Evolutionary conservation across 2,113 vertebrate species (phyloP).

Genomic region (Laticauda colubrina): DNA sequence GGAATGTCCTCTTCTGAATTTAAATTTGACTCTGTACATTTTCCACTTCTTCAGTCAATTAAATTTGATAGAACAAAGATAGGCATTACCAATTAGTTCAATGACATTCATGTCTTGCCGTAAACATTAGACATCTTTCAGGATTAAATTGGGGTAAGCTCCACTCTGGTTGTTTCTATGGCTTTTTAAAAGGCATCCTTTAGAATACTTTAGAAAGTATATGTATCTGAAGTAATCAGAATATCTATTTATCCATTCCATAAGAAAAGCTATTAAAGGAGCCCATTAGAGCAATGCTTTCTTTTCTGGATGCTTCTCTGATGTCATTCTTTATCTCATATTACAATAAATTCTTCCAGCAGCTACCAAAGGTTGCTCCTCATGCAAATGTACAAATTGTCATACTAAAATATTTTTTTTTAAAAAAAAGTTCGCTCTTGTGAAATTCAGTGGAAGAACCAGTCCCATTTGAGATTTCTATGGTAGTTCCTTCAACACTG

Average conservation of each 20-base stretch:
- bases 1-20: neutral
- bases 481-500: neutral
- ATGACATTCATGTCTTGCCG: neutral
- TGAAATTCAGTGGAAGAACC: neutral
- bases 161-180: neutral
- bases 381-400: neutral
- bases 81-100: neutral
- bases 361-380: neutral
- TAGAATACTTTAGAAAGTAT: neutral
- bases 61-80: neutral
- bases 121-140: neutral
- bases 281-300: neutral
- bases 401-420: neutral
- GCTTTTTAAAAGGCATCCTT: neutral
- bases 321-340: neutral
- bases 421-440: neutral
- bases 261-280: neutral
- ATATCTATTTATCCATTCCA: neutral
- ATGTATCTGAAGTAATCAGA: neutral
- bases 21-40: neutral
- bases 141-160: neutral
- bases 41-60: neutral
- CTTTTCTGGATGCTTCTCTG: neutral
- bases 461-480: neutral
- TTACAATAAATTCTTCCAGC: neutral